Evolutionary conservation across 2,888 invertebrate genomes (phyloP).

Genomic region (Chamaedrilus cognettii): DNA sequence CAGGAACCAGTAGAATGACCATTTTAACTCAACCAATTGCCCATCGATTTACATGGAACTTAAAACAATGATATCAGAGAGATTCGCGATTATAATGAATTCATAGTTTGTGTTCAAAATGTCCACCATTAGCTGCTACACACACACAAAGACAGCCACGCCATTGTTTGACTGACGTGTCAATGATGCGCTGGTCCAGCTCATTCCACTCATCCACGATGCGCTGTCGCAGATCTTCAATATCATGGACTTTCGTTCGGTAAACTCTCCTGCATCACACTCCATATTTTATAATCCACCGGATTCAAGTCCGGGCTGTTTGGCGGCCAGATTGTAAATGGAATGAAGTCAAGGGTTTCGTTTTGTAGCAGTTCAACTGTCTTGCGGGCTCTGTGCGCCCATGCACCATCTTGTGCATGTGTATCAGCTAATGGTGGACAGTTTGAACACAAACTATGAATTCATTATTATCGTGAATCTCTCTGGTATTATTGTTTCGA

Average conservation of each 20-base stretch:
- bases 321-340: conserved; percentile 4
- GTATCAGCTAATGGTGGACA: too few species aligned
- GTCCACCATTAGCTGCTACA: not conserved
- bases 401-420: conserved; percentile 12
- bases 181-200: conserved; percentile 10
- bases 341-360: conserved; percentile 10
- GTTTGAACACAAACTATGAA: too few species aligned
- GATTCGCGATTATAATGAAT: too few species aligned
- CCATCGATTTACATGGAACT: too few species aligned
- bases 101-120: not conserved
- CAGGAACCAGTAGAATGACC: too few species aligned
- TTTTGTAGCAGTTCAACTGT: conserved; percentile 8
- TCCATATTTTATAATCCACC: conserved; percentile 9
- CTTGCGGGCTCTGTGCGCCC: conserved; percentile 9
- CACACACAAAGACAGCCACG: not conserved
- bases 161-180: conserved; percentile 7
- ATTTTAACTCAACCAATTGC: too few species aligned
- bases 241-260: not conserved
- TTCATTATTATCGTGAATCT: too few species aligned
- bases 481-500: too few species aligned
- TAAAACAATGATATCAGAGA: too few species aligned
- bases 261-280: conserved; percentile 9
- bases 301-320: conserved; percentile 17
- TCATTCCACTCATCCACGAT: conserved; percentile 5
- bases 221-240: conserved; percentile 2